Base-by-base conservation (phyloP, 2,797 vertebrate species). In the Galaxias olidus region DNA sequence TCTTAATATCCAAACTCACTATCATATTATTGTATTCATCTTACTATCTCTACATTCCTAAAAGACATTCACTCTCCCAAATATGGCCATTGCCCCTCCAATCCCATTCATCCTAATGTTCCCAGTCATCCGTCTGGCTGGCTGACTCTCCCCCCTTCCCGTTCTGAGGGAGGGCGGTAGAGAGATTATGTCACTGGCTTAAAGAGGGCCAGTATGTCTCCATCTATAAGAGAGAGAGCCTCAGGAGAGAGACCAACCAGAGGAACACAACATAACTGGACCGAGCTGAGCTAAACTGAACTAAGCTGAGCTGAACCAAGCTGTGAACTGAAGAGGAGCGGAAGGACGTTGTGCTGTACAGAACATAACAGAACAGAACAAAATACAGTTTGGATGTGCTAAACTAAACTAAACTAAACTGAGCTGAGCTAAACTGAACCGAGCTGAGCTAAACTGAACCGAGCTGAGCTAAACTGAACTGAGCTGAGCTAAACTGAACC, bases 161-260 rank as follows among this genome's bases (percentile, higher is more conserved):
- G 42, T 9, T 56, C 48, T 54, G 19, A 66, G 51, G 46, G 49
- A 52, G 43, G 41, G 42, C 30, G 6, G 30, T 30, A 2, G 30
- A 30, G 30, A 30, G 30, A n/a, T 58, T 44, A 42, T 54, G 54
- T 44, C 68, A 65, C 75, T 77, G 75, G 30, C 6, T 80, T 72
- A 80, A 42, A 76, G 69, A 63, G 76, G 78, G 78, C 62, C 30
- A 68, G 75, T 74, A 70, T 71, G 61, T 18, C 56, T 42, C 63
- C 69, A 17, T 53, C 66, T 81, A 85, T 85, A 85, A 83, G 75
- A 73, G 55, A 19, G 49, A 17, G 65, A 60, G 75, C 57, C 61
- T 63, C 58, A 59, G 57, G 69, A 48, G 59, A 72, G 65, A 73
- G 65, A 74, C 76, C 76, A 60, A 63, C 43, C 47, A 58, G 43